Base-by-base conservation (phyloP, 2,113 vertebrate species). In the Hippocampus guttulatus region DNA sequence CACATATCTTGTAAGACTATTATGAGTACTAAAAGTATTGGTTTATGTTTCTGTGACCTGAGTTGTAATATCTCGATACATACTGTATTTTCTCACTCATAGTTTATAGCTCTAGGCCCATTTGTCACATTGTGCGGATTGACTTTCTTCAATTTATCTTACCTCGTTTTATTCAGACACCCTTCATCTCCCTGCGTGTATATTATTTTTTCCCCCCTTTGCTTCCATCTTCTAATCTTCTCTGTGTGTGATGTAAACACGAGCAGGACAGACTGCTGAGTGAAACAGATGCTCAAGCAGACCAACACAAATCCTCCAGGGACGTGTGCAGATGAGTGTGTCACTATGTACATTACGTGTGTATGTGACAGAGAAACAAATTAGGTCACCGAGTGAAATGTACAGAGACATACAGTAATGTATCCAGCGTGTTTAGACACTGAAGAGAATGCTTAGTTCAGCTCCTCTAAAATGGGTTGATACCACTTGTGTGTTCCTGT, bases 231-330 rank as follows among this genome's bases (percentile, higher is more conserved):
- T 49, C 47, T 15, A 49, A 18, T 49, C 16, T 49, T 15, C 47
- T 52, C 47, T 52, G 20, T 52, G 20, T 52, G 51, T 52, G 75
- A 82, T 67, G 70, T 55, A 76, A 77, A 76, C 75, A 80, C 79
- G 78, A 80, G 67, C 62, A 75, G 71, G 74, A 51, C 20, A 52
- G 51, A 52, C 51, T n/a, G 51, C 20, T n/a, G 72, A 87, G 81
- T 84, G 88, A 76, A 88, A 84, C 83, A 85, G 82, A 76, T 54
- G 25, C 79, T 85, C 81, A 89, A 82, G 77, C 86, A 89, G 88
- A 85, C 83, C 89, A 89, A 78, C 81, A 74, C 78, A 70, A 79
- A 66, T 77, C 87, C 87, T 82, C 85, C 67, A 77, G 81, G 81
- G 83, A 71, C 67, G 61, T 66, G 27, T 41, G 61, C 54, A 25